Base-by-base conservation (phyloP, 1,140 invertebrate genomes). In the Ceratina australensis region DNA sequence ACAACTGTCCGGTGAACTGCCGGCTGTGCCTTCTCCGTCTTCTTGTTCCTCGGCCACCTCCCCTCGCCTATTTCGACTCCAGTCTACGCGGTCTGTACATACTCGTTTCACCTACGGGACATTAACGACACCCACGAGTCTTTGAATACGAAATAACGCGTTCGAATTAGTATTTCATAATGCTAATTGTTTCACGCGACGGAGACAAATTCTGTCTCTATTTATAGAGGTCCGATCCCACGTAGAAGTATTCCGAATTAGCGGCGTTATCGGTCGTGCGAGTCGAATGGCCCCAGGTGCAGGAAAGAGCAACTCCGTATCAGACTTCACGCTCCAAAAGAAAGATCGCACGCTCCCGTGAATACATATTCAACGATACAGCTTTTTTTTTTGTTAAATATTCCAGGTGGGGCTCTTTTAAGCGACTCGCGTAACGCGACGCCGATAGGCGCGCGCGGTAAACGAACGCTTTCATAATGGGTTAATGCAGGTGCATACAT, bases 1-100 rank as follows among this genome's bases (percentile, higher is more conserved):
- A 90, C 84, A 82, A 85, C 66, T 84, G 84, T 84, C 83, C 80
- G 79, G 79, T 24, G 69, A 66, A 74, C 56, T 72, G 81, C 82
- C 26, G 1, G 66, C n/a, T 81, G 54, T 57, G 26, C 72, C 80
- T 75, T 72, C 57, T 57, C 72, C 47, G 15, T 16, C 20, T 26
- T n/a, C 64, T 54, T 72, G 76, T 57, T 57, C 54, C 76, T 72
- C 73, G 63, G 26, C 15, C 54, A 18, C 52, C 49, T 28, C 42
- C 22, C 28, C 16, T 20, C 16, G 42, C 26, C 33, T 50, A 15
- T 61, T 28, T 61, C 49, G n/a, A 26, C 3, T n/a, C 42, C 61
- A 54, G 16, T 26, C n/a, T 54, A 20, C 50, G 26, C 16, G 33
- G 5, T 42, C 10, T 10, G 10, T 42, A 42, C 33, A 42, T 7